Base-by-base conservation (phyloP, 1,140 invertebrate species). In the Thereuonema tuberculata region DNA sequence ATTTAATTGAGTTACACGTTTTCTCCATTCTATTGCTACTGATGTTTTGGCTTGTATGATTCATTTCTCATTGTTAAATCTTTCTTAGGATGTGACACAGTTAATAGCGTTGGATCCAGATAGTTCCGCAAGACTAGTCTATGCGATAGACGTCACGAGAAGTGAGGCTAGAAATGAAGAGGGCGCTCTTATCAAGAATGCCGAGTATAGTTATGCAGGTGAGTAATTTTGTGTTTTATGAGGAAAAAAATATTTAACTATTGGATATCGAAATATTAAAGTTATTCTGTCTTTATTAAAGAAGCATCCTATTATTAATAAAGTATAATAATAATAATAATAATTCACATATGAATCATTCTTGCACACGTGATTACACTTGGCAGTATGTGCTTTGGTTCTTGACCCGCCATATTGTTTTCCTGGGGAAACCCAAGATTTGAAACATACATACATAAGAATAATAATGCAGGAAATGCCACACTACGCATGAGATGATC, bases 151-250 rank as follows among this genome's bases (percentile, higher is more conserved):
- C 71, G 71, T 76, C 1, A 77, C 78, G 17, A 77, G 76, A 15
- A 87, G 86, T 49, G 81, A 84, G 67, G 89, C 85, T 0, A 78
- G 84, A 63, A 89, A 84, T 69, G 89, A 93, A 71, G 83, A 90
- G 63, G 74, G 74, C 2, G 64, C 66, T 20, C 47, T 74, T 28
- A 69, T 75, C 20, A 67, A 64, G 55, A 65, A 65, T 58, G 61
- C 50, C 52, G 37, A 60, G 43, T 50, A 50, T 20, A 50, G 21
- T 50, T 50, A 12, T 24, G 21, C 48, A 20, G 48, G 48, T 50
- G 48, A 50, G 21, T 9, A 37, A 37, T 37, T 37, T 37, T 37
- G 17, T 37, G 31, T 5, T 37, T 9, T 37, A 5, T 37, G 17
- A 37, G 5, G 31, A 9, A 17, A 37, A 37, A 37, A 37, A 17